Evolutionary conservation across 2,888 invertebrate genomes (phyloP).

Genomic region (Aleiodes alternator): DNA sequence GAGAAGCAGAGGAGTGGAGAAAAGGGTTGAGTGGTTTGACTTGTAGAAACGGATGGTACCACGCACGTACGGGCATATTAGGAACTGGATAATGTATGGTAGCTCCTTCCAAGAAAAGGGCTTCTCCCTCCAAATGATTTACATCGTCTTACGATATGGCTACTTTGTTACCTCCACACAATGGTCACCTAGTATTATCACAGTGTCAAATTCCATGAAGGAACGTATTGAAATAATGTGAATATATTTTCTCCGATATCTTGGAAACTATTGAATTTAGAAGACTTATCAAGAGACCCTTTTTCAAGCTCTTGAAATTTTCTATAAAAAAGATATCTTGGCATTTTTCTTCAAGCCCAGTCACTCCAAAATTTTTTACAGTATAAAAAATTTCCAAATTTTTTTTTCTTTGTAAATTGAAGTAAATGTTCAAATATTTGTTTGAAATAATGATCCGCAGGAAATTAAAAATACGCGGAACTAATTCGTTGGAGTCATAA

Average conservation of each 20-base stretch:
- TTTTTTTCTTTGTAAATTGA: too few species aligned
- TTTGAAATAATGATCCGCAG: background rate
- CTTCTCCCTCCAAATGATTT: slow-evolving; percentile 69
- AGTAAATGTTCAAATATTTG: too few species aligned
- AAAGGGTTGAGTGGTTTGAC: background rate
- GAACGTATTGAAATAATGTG: slow-evolving; percentile 44
- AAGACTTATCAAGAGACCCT: background rate
- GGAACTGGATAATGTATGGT: slow-evolving; percentile 71
- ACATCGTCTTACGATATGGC: slow-evolving; percentile 70
- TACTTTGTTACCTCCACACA: slow-evolving; percentile 64
- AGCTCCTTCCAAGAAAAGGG: slow-evolving; percentile 57
- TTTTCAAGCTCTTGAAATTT: too few species aligned
- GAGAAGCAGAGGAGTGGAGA: slow-evolving; percentile 53
- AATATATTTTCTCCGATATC: too few species aligned
- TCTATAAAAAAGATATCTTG: too few species aligned
- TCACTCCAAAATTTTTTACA: too few species aligned
- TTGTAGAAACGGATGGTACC: slow-evolving; percentile 55
- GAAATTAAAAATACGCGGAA: slow-evolving; percentile 6
- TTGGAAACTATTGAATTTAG: too few species aligned
- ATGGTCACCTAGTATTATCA: slow-evolving; percentile 60
- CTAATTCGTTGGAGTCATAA: slow-evolving; percentile 43
- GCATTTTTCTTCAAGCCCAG: too few species aligned
- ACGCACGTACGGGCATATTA: slow-evolving; percentile 74
- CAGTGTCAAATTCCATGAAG: slow-evolving; percentile 42
- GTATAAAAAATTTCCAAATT: too few species aligned